These are phyloP conservation scores for Lycocerus yunnanus DNA, from an alignment of 2,888 invertebrate genomes.

Conservation along the genomic window DNA sequence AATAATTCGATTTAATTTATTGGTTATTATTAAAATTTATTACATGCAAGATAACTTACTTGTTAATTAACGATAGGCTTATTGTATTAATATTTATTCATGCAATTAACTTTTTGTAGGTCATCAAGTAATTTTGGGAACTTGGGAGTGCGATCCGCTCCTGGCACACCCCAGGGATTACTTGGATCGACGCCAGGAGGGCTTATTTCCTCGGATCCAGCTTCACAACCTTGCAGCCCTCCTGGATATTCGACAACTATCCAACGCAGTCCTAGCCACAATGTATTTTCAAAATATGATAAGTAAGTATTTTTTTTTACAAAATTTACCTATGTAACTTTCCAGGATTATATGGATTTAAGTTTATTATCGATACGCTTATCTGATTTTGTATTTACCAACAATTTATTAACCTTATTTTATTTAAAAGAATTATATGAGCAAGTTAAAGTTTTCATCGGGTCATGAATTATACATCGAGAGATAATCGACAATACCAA, in stretches of 20 bases:
- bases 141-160: slow-evolving; percentile 69
- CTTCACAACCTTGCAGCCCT: slow-evolving; percentile 48
- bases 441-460: neutral
- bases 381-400: neutral
- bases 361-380: neutral
- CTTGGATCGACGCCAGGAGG: slow-evolving; percentile 57
- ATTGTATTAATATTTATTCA: neutral
- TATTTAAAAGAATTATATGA: neutral
- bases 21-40: neutral
- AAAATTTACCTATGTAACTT: neutral
- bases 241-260: slow-evolving; percentile 45
- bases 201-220: slow-evolving; percentile 38
- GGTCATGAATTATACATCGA: neutral
- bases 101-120: slow-evolving; percentile 54
- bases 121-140: slow-evolving; percentile 67
- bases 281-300: slow-evolving; percentile 54
- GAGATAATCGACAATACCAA: neutral
- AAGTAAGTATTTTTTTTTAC: slow-evolving; percentile 54
- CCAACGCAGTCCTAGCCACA: slow-evolving; percentile 52
- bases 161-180: slow-evolving; percentile 66
- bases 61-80: neutral
- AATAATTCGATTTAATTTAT: neutral
- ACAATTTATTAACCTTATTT: neutral
- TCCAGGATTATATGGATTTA: neutral
- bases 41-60: neutral